Evolutionary conservation across 2,113 vertebrate species (phyloP).

Genomic region (Puntigrus tetrazona): DNA sequence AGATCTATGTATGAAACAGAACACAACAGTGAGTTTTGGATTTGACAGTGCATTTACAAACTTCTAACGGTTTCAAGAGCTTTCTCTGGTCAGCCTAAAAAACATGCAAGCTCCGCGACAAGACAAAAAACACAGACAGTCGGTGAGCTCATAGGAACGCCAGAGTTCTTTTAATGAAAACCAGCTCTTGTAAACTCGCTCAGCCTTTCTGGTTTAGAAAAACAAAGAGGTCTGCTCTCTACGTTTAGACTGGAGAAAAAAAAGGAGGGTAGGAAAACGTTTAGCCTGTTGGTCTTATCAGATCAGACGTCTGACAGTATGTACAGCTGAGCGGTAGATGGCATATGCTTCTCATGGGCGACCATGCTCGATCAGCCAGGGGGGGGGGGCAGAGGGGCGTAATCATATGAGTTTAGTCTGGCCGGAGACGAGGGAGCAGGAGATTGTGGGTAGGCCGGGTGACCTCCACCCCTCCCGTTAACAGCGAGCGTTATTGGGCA

Average conservation of each 20-base stretch:
- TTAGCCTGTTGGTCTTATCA: slow-evolving; percentile 55
- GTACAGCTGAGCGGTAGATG: slow-evolving; percentile 60
- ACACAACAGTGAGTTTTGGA: not conserved
- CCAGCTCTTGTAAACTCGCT: slow-evolving; percentile 33
- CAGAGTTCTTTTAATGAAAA: slow-evolving; percentile 45
- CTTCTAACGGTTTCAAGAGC: slow-evolving; percentile 11
- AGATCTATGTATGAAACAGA: not conserved
- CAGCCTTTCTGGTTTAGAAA: slow-evolving; percentile 29
- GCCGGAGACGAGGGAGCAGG: slow-evolving; percentile 2
- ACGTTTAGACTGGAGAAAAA: slow-evolving; percentile 3
- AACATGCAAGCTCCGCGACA: slow-evolving; percentile 18
- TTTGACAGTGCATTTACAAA: not conserved
- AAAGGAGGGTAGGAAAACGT: slow-evolving; percentile 10
- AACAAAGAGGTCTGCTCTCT: slow-evolving; percentile 41
- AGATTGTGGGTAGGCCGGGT: slow-evolving; percentile 58
- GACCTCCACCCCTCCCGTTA: slow-evolving; percentile 60
- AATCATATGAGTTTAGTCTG: slow-evolving; percentile 30
- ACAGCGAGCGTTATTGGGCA: slow-evolving; percentile 41
- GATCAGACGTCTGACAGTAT: slow-evolving; percentile 47
- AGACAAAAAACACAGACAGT: slow-evolving; percentile 24
- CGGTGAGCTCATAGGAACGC: slow-evolving; percentile 33
- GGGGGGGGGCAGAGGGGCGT: not conserved
- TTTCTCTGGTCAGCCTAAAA: slow-evolving; percentile 28
- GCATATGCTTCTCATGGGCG: slow-evolving; percentile 58
- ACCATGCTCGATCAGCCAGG: slow-evolving; percentile 45